phyloP scores from a whole-genome alignment of 2,797 vertebrate genomes.

The Platalea minor region DNA sequence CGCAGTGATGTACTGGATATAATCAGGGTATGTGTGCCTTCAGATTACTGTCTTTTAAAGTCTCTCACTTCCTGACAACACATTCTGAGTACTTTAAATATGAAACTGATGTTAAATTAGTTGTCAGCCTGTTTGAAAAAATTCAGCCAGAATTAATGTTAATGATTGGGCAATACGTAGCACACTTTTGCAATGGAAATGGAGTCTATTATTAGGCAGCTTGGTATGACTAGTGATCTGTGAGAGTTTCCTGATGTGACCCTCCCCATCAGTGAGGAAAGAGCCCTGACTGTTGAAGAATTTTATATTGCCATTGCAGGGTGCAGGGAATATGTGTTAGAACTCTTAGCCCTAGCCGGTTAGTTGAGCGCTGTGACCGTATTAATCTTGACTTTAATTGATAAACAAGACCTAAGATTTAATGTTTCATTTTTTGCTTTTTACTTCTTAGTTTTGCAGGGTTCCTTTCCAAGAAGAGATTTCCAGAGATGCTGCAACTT shows the following conservation, averaged over 20 bases:
- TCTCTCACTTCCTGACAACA: neutral
- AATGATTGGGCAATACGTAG: neutral
- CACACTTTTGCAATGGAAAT: neutral
- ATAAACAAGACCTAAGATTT: neutral
- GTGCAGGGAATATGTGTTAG: neutral
- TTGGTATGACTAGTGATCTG: neutral
- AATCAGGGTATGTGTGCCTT: neutral
- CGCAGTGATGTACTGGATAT: neutral
- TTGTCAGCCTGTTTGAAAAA: neutral
- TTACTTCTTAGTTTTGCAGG: neutral
- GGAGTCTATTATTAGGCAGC: neutral
- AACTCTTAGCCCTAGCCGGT: neutral
- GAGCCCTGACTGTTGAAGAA: neutral
- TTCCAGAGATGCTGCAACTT: neutral
- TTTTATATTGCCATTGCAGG: neutral
- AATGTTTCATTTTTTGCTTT: neutral
- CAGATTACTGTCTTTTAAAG: neutral
- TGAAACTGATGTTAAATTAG: neutral
- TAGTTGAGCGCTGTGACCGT: neutral
- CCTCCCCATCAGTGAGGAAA: neutral
- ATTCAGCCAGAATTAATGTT: neutral
- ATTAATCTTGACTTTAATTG: neutral
- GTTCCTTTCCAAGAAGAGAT: neutral
- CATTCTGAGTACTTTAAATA: neutral
- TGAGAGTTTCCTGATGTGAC: neutral